These are phyloP conservation scores for Limnephilus marmoratus DNA, from an alignment of 2,888 invertebrate species.

Conservation along the genomic window DNA sequence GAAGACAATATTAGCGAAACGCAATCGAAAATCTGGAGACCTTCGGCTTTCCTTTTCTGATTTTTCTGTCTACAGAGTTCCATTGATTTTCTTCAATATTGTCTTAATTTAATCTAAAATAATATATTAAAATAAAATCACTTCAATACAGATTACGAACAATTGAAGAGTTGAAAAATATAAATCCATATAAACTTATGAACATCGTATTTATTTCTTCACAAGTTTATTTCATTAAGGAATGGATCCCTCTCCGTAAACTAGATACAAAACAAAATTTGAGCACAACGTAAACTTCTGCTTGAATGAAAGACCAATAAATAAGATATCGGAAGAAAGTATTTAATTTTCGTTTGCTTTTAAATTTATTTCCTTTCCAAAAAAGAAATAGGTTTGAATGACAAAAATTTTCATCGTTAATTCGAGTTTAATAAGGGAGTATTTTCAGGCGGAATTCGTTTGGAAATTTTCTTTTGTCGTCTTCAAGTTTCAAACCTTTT, in stretches of 20 bases:
- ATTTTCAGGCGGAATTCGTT: slow-evolving; percentile 48
- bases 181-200: not conserved
- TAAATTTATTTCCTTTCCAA: slow-evolving; percentile 38
- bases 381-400: slow-evolving; percentile 4
- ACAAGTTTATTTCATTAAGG: not conserved
- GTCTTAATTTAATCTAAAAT: too few relatives aligned
- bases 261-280: not conserved
- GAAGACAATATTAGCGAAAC: too few relatives aligned
- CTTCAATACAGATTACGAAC: not conserved
- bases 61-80: too few relatives aligned
- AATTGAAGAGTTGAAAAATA: not conserved
- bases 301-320: not conserved
- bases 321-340: not conserved
- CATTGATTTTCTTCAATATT: too few relatives aligned
- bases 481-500: slow-evolving; percentile 38
- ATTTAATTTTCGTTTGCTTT: slow-evolving; percentile 8
- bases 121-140: not conserved
- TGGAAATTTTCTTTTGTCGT: slow-evolving; percentile 62
- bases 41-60: too few relatives aligned
- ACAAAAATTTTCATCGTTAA: slow-evolving; percentile 38
- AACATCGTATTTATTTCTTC: not conserved
- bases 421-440: slow-evolving; percentile 37
- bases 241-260: not conserved
- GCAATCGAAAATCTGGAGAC: too few relatives aligned
- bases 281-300: not conserved